phyloP scores from a whole-genome alignment of 2,797 vertebrate genomes.

The Betta splendens region DNA sequence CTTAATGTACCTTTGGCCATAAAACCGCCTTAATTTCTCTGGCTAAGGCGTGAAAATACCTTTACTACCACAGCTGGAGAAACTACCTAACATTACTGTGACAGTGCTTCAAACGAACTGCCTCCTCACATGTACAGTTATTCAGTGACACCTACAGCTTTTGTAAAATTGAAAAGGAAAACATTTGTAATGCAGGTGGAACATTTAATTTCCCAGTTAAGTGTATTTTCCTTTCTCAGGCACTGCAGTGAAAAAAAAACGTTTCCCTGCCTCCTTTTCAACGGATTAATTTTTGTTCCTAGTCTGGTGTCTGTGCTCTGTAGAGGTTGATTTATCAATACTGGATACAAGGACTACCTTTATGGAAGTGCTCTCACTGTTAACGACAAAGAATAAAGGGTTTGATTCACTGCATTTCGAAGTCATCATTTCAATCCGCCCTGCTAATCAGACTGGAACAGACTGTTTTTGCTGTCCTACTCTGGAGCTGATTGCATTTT shows the following conservation, averaged over 20 bases:
- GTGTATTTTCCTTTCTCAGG: slow-evolving; percentile 26
- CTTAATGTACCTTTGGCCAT: neutral
- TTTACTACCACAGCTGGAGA: slow-evolving; percentile 8
- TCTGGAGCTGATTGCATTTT: no score
- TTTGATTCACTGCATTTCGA: neutral
- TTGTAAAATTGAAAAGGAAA: neutral
- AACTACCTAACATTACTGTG: slow-evolving; percentile 5
- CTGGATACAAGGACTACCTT: slow-evolving; percentile 46
- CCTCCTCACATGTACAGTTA: neutral
- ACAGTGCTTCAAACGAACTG: neutral
- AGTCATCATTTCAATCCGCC: neutral
- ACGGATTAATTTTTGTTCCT: neutral
- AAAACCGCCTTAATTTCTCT: slow-evolving; percentile 12
- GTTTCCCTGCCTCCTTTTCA: neutral
- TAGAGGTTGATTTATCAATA: slow-evolving; percentile 32
- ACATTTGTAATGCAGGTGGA: no score
- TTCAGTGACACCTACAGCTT: neutral
- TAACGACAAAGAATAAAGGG: neutral
- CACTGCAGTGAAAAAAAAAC: slow-evolving; percentile 1
- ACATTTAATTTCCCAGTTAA: neutral
- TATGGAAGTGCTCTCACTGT: slow-evolving; percentile 5
- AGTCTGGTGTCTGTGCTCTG: slow-evolving; percentile 22
- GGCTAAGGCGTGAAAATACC: slow-evolving; percentile 17
- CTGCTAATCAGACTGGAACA: neutral
- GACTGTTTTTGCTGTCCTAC: no score